Conservation (phyloP, 2,888 invertebrate species). For the Chrysotoxum bicinctum region DNA sequence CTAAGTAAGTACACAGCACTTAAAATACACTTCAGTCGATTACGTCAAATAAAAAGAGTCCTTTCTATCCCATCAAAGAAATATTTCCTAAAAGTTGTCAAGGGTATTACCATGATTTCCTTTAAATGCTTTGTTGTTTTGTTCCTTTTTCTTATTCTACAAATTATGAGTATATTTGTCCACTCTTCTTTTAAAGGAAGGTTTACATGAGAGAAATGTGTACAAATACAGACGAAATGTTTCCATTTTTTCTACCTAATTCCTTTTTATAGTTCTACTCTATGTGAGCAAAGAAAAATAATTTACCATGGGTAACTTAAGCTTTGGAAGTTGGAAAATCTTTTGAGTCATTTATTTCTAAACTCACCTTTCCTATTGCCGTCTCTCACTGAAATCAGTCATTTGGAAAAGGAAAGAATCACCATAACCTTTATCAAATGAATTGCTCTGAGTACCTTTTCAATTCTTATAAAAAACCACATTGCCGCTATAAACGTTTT, state of each 20-base stretch:
- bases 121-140: background rate
- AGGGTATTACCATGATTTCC: background rate
- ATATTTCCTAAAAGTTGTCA: background rate
- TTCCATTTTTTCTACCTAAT: background rate
- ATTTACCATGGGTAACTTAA: background rate
- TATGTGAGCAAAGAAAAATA: background rate
- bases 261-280: background rate
- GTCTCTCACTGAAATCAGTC: background rate
- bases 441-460: background rate
- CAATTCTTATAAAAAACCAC: background rate
- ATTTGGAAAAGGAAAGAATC: background rate
- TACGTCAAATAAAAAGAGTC: background rate
- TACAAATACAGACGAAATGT: background rate
- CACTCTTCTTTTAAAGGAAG: background rate
- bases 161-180: background rate
- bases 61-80: background rate
- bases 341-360: background rate
- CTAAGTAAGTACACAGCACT: background rate
- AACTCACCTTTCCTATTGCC: background rate
- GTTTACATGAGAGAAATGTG: background rate
- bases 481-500: background rate
- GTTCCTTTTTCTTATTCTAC: background rate
- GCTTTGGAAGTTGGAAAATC: background rate
- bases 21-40: background rate
- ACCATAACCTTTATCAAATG: background rate